phyloP scores from a whole-genome alignment of 2,888 invertebrate genomes.

The Macaria notata region DNA sequence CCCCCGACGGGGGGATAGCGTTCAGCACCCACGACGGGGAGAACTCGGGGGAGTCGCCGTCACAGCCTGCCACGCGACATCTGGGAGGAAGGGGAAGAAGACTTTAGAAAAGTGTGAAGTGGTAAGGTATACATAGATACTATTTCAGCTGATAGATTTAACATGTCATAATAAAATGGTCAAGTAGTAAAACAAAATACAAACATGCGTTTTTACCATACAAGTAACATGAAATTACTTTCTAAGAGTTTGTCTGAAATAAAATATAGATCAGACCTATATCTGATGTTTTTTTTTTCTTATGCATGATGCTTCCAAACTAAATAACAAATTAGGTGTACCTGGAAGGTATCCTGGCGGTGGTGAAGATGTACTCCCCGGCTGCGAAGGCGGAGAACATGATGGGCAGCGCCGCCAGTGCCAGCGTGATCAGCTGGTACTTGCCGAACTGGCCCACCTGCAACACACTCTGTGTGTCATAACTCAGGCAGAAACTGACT shows the following conservation, averaged over 20 bases:
- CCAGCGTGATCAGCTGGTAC: conserved; percentile 64
- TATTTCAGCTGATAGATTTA: too few relatives aligned
- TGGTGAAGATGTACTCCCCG: conserved; percentile 73
- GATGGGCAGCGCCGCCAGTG: conserved; percentile 63
- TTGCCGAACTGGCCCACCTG: conserved; percentile 66
- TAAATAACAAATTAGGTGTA: too few relatives aligned
- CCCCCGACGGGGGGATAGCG: conserved; percentile 54
- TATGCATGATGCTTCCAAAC: too few relatives aligned
- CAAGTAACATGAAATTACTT: too few relatives aligned
- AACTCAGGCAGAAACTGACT: neutral
- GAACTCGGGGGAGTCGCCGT: conserved; percentile 51
- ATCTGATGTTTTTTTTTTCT: too few relatives aligned
- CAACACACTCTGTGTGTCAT: neutral
- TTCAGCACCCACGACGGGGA: conserved; percentile 57
- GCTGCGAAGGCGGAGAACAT: conserved; percentile 72
- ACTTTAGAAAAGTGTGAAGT: too few relatives aligned
- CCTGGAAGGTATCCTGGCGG: conserved; percentile 69
- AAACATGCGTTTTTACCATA: too few relatives aligned
- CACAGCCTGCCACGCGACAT: conserved; percentile 64
- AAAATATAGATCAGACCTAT: too few relatives aligned
- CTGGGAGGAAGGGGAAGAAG: conserved; percentile 36
- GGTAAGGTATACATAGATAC: too few relatives aligned
- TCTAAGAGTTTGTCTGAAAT: too few relatives aligned
- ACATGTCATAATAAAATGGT: too few relatives aligned
- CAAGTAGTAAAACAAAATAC: too few relatives aligned